phyloP scores from a whole-genome alignment of 2,113 vertebrate species.

The Lethenteron reissneri region DNA sequence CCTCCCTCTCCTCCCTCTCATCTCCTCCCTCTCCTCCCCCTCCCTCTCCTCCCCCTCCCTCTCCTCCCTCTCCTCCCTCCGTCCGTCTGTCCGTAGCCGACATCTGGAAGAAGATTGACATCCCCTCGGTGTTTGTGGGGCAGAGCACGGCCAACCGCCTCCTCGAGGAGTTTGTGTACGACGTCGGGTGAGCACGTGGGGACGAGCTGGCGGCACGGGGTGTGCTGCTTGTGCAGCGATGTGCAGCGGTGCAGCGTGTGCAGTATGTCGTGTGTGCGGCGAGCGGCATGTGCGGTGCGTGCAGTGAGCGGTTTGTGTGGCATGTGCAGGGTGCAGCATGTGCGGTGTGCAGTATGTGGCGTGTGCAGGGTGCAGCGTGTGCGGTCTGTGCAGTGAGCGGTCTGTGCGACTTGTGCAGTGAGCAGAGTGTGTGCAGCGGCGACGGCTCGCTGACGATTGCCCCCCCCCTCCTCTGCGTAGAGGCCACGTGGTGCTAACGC shows the following conservation, averaged over 20 bases:
- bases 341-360: neutral
- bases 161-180: neutral
- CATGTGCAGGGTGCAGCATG: neutral
- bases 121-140: slow-evolving; percentile 53
- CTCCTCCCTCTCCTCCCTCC: neutral
- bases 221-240: neutral
- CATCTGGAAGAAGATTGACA: slow-evolving; percentile 39
- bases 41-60: too few species aligned
- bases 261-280: neutral
- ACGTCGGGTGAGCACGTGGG: slow-evolving; percentile 15
- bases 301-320: neutral
- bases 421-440: neutral
- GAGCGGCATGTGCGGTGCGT: neutral
- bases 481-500: slow-evolving; percentile 28
- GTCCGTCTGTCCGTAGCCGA: slow-evolving; percentile 21
- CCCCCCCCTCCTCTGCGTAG: slow-evolving; percentile 16
- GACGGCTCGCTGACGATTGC: neutral
- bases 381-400: neutral
- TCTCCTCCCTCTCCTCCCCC: too few species aligned
- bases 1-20: too few species aligned
- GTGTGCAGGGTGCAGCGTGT: neutral
- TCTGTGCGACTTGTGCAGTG: neutral
- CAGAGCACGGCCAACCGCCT: slow-evolving; percentile 18
- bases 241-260: neutral
- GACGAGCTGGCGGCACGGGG: neutral